Conservation (phyloP, 2,113 vertebrate species). For the Rhizomys pruinosus region DNA sequence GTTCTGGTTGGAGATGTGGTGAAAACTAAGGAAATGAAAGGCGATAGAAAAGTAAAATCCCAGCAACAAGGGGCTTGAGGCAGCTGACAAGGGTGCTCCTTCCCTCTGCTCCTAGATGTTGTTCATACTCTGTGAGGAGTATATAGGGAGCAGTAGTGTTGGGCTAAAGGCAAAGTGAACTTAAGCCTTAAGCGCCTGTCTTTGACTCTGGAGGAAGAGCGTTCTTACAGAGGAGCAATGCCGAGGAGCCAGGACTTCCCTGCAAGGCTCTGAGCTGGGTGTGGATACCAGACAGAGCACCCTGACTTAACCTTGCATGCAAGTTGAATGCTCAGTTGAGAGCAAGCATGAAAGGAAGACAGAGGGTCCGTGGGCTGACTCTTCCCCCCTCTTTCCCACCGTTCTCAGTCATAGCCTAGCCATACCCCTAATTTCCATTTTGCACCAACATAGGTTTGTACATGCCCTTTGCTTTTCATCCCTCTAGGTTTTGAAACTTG, state of each 20-base stretch:
- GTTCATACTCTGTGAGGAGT: background rate
- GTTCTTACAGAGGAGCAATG: background rate
- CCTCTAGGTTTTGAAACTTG: background rate
- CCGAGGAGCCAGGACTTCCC: background rate
- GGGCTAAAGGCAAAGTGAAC: background rate
- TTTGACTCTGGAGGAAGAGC: background rate
- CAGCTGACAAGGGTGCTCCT: background rate
- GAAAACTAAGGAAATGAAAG: background rate
- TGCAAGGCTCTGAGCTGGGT: background rate
- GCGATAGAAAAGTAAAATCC: background rate
- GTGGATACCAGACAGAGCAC: background rate
- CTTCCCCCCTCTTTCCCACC: background rate
- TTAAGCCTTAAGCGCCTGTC: background rate
- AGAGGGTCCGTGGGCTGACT: background rate
- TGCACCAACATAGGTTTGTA: background rate
- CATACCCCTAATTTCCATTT: conserved; percentile 28
- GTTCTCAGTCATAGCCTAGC: background rate
- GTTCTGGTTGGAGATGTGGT: background rate
- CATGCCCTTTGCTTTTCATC: background rate
- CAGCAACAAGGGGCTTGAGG: background rate
- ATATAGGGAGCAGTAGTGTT: background rate
- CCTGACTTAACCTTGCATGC: background rate
- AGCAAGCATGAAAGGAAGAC: background rate
- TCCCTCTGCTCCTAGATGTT: background rate
- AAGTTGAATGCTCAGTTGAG: background rate